These are phyloP conservation scores for Philypnodon macrostomus DNA, from an alignment of 2,797 vertebrate genomes.

Conservation along the genomic window DNA sequence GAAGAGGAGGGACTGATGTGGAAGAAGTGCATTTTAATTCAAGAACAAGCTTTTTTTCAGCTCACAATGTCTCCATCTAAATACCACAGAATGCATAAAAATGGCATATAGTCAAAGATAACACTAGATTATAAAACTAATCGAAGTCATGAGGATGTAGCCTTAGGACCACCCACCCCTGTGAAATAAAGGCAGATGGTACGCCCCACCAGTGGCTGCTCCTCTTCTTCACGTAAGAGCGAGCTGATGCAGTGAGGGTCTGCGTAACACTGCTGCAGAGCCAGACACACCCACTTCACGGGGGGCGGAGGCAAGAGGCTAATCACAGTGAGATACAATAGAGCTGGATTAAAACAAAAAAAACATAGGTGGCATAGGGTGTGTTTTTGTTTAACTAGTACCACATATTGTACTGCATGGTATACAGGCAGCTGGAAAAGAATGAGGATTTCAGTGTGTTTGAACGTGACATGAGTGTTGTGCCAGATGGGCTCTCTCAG, in stretches of 20 bases:
- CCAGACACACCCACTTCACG: constrained; percentile 46
- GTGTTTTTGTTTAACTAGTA: background rate
- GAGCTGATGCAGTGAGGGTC: constrained; percentile 36
- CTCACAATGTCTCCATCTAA: background rate
- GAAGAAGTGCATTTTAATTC: constrained; percentile 17
- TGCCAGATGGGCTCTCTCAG: too few relatives aligned
- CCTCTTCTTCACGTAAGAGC: constrained; percentile 34
- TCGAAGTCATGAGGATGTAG: constrained; percentile 26
- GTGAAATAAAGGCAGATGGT: constrained; percentile 62
- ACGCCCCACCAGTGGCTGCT: constrained; percentile 53
- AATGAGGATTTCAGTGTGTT: too few relatives aligned
- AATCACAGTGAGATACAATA: constrained; percentile 8
- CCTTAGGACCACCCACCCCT: constrained; percentile 50
- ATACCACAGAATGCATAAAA: background rate
- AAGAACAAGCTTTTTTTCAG: background rate
- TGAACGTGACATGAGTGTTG: too few relatives aligned
- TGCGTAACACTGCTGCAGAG: constrained; percentile 58
- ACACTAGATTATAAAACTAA: background rate
- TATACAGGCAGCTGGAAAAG: too few relatives aligned
- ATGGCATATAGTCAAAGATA: background rate
- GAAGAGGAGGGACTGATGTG: constrained; percentile 26
- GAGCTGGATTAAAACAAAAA: background rate
- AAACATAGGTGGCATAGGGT: background rate
- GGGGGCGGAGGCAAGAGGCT: constrained; percentile 20
- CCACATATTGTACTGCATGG: background rate